phyloP scores from a whole-genome alignment of 1,140 invertebrate species.

The Caenorhabditis tropicalis region DNA sequence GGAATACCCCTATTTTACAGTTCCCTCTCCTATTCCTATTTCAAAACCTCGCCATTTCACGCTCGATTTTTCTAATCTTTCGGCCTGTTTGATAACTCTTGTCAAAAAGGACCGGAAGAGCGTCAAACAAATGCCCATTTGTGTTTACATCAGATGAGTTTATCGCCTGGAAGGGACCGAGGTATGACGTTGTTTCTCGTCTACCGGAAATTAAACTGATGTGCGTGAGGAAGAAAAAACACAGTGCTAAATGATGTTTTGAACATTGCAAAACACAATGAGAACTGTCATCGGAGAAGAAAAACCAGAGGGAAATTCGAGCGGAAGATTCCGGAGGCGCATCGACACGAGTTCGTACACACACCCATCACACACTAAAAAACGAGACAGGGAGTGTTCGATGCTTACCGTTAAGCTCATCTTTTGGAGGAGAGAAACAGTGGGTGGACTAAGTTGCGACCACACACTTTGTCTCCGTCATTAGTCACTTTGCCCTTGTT shows the following conservation, averaged over 20 bases:
- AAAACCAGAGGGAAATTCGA: not conserved
- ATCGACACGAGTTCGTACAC: not conserved
- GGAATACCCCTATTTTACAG: not conserved
- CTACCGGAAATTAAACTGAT: not conserved
- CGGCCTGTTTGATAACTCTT: not conserved
- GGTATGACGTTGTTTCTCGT: not conserved
- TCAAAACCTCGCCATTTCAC: not conserved
- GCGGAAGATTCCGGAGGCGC: not conserved
- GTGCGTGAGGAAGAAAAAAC: not conserved
- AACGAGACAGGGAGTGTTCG: constrained; percentile 1
- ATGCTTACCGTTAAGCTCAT: constrained; percentile 33
- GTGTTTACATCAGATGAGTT: constrained; percentile 32
- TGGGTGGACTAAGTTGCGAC: not conserved
- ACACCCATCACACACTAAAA: not conserved
- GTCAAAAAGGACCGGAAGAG: not conserved
- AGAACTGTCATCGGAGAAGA: not conserved
- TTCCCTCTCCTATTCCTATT: not conserved
- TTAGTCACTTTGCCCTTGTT: constrained; percentile 39
- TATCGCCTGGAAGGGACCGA: not conserved
- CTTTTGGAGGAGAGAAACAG: constrained; percentile 30
- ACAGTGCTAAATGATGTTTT: not conserved
- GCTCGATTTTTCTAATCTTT: not conserved
- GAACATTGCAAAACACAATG: not conserved
- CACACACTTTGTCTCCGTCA: constrained; percentile 6
- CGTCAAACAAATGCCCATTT: not conserved